phyloP scores from a whole-genome alignment of 2,113 vertebrate genomes.

The Macrotus californicus region DNA sequence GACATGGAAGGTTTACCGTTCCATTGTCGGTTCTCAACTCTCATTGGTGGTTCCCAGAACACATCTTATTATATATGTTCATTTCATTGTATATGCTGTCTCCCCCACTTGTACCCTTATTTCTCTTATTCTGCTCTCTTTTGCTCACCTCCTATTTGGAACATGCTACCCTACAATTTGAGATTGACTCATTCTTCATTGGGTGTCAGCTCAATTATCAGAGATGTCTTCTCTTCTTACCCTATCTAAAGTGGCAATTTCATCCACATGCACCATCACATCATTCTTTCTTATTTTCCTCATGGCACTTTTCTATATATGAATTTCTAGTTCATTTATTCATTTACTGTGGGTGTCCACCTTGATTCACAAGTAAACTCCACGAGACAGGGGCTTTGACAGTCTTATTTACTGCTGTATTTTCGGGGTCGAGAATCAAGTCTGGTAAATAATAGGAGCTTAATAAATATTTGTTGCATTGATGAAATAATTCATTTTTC shows the following conservation, averaged over 20 bases:
- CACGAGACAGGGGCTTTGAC: background rate
- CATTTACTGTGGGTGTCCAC: background rate
- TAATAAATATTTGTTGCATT: background rate
- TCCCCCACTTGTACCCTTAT: background rate
- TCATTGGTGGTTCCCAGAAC: background rate
- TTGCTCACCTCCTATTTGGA: background rate
- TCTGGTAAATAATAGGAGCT: background rate
- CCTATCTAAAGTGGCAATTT: background rate
- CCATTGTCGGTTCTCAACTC: background rate
- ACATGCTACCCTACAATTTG: background rate
- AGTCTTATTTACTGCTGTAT: background rate
- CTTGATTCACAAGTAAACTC: background rate
- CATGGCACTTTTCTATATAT: background rate
- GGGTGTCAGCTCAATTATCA: background rate
- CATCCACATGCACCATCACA: background rate
- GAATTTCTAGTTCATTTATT: background rate
- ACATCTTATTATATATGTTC: background rate
- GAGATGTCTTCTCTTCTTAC: background rate
- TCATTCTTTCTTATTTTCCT: background rate
- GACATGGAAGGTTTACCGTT: background rate
- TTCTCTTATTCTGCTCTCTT: background rate
- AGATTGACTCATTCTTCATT: background rate
- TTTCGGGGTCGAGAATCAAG: constrained; percentile 12
- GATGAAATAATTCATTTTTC: background rate
- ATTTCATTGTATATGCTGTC: background rate